Base-by-base conservation (phyloP, 2,888 invertebrate genomes). In the Brachyptera putata region DNA sequence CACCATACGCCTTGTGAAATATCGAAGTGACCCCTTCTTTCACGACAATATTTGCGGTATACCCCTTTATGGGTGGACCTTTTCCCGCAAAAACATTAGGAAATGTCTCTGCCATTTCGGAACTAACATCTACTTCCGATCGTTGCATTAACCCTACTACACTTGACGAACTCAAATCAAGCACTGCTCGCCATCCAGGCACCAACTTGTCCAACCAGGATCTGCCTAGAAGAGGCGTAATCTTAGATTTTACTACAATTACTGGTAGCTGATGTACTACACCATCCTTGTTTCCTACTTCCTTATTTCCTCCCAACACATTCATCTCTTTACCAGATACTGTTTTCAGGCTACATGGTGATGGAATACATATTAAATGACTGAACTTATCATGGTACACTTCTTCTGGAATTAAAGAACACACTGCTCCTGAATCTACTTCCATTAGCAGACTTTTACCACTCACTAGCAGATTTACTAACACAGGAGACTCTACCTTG, bases 1-100 rank as follows among this genome's bases (percentile, higher is more conserved):
- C 50, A 3, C n/a, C n/a, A 30, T 50, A 50, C 30, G 50, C n/a
- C 21, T 50, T 50, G 11, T 30, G 34, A 26, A 50, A 50, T 4
- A 30, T 30, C 1, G 50, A 50, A 5, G 16, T 14, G 34, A 4
- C 3, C 1, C 11, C 30, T 16, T 50, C 50, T 30, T 50, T 30
- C 2, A 18, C 5, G n/a, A n/a, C n/a, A n/a, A n/a, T n/a, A n/a
- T n/a, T n/a, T n/a, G n/a, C n/a, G n/a, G n/a, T n/a, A n/a, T n/a
- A 25, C n/a, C n/a, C n/a, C n/a, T n/a, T n/a, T n/a, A n/a, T n/a
- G n/a, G 13, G 7, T 48, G n/a, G 11, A 48, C 25, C 24, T 22
- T 22, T 48, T 25, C 5, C 7, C 3, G 11, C 25, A 48, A 48
- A 48, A 1, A 48, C 48, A 2, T 3, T 48, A 25, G 24, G 24